phyloP scores from a whole-genome alignment of 2,888 invertebrate genomes.

The Erpobdella octoculata region DNA sequence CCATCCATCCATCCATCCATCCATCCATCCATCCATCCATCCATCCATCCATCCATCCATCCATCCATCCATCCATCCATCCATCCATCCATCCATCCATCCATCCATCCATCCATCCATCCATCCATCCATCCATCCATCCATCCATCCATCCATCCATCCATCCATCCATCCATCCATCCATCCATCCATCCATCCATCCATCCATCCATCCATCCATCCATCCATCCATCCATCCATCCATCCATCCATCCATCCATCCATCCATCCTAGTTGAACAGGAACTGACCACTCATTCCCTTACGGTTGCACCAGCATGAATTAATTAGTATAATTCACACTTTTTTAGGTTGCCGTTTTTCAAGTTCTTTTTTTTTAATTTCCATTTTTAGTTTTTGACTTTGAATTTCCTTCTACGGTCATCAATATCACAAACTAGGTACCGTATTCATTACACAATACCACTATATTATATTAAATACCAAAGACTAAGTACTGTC shows the following conservation, averaged over 20 bases:
- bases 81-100: not conserved
- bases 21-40: not conserved
- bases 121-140: not conserved
- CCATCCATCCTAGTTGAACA: too few relatives aligned
- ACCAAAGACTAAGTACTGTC: too few relatives aligned
- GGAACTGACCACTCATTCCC: too few relatives aligned
- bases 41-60: not conserved
- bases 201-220: not conserved
- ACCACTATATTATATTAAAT: too few relatives aligned
- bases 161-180: conserved; percentile 3
- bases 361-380: too few relatives aligned
- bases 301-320: too few relatives aligned
- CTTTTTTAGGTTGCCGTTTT: too few relatives aligned
- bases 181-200: not conserved
- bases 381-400: too few relatives aligned
- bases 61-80: not conserved
- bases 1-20: not conserved
- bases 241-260: not conserved
- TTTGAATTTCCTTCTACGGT: too few relatives aligned
- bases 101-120: not conserved
- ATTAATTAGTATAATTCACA: too few relatives aligned
- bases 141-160: not conserved
- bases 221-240: not conserved
- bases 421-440: too few relatives aligned
- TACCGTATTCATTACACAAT: too few relatives aligned